These are phyloP conservation scores for Ariopsis seemanni DNA, from an alignment of 2,113 vertebrate species.

Conservation along the genomic window DNA sequence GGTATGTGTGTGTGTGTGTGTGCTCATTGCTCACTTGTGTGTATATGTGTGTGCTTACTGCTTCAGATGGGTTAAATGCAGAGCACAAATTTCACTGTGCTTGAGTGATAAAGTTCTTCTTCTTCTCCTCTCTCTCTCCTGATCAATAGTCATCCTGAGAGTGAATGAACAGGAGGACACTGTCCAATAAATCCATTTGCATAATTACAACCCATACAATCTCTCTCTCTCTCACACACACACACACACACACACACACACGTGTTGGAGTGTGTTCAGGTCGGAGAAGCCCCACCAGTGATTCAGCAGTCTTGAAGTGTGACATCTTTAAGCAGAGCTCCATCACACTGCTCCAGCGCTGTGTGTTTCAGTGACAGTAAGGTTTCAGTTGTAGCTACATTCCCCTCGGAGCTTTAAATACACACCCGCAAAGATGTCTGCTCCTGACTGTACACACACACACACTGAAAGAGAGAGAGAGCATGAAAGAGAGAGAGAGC, in stretches of 20 bases:
- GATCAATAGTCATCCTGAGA: constrained; percentile 62
- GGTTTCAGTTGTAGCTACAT: not conserved
- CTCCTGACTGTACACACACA: not conserved
- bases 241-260: not conserved
- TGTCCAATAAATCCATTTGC: constrained; percentile 62
- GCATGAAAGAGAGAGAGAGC: too few relatives aligned
- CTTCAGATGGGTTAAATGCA: too few relatives aligned
- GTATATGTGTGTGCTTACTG: not conserved
- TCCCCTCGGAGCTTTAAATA: not conserved
- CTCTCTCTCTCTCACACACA: not conserved
- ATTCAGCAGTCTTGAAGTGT: constrained; percentile 14
- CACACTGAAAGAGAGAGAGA: not conserved
- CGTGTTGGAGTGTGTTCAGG: not conserved
- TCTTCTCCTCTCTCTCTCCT: constrained; percentile 19
- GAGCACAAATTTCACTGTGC: too few relatives aligned
- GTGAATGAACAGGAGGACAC: constrained; percentile 58
- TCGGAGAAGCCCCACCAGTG: not conserved
- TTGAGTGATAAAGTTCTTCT: too few relatives aligned
- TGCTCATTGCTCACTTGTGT: too few relatives aligned
- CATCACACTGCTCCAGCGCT: not conserved
- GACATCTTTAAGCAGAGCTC: not conserved
- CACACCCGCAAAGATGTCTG: not conserved
- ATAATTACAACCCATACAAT: constrained; percentile 61
- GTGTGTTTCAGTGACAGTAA: not conserved
- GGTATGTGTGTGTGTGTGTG: too few relatives aligned